These are phyloP conservation scores for Benthosema pterotum DNA, from an alignment of 2,797 vertebrate genomes.

Conservation along the genomic window DNA sequence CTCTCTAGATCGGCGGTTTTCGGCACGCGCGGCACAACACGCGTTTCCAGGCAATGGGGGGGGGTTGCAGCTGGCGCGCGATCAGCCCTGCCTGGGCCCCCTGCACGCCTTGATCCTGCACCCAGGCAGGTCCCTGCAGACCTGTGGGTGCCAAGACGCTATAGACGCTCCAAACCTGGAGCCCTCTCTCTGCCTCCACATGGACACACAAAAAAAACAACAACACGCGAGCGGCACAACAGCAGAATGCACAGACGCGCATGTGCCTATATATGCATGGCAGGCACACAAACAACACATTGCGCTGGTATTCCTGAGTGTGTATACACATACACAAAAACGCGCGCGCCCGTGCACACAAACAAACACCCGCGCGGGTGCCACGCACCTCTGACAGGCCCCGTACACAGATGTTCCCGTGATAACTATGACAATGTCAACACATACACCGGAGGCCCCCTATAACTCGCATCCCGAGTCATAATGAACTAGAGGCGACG, in stretches of 20 bases:
- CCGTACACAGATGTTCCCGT: slow-evolving; percentile 64
- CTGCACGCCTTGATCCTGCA: slow-evolving; percentile 75
- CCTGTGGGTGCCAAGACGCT: slow-evolving; percentile 69
- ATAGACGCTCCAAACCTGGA: slow-evolving; percentile 73
- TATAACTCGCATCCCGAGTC: slow-evolving; percentile 61
- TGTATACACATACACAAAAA: slow-evolving; percentile 13
- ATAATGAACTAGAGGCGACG: slow-evolving; percentile 70
- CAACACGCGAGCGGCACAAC: slow-evolving; percentile 38
- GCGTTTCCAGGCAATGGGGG: slow-evolving; percentile 47
- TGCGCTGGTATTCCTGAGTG: slow-evolving; percentile 5
- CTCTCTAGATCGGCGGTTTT: too few species aligned
- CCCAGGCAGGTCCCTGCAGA: slow-evolving; percentile 74
- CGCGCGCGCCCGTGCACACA: slow-evolving; percentile 24
- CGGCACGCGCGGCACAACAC: too few species aligned
- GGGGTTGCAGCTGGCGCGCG: slow-evolving; percentile 71
- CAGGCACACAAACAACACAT: slow-evolving; percentile 32
- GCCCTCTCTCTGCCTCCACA: slow-evolving; percentile 62
- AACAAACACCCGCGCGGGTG: background rate
- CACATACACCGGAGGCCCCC: slow-evolving; percentile 62
- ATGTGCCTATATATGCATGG: slow-evolving; percentile 47
- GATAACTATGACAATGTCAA: slow-evolving; percentile 74
- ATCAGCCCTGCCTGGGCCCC: slow-evolving; percentile 61
- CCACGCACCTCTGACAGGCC: slow-evolving; percentile 63
- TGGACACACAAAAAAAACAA: slow-evolving; percentile 64
- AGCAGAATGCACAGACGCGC: slow-evolving; percentile 15